Base-by-base conservation (phyloP, 2,113 vertebrate species). In the Neogobius melanostomus region DNA sequence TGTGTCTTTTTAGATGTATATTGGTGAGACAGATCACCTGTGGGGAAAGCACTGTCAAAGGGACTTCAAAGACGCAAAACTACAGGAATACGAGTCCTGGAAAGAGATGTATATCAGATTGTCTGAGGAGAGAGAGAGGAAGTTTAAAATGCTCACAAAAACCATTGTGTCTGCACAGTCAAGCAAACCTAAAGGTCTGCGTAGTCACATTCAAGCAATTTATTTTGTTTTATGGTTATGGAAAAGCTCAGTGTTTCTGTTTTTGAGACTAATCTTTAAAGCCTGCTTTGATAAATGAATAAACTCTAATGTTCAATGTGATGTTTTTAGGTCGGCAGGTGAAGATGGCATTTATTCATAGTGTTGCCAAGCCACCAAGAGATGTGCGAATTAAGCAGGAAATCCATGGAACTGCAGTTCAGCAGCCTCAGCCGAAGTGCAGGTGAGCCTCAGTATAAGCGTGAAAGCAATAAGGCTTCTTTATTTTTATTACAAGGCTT, bases 21-120 rank as follows among this genome's bases (percentile, higher is more conserved):
- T 92, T 0, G 90, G 95, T 50, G 86, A 91, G 49, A 92, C 93
- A 1, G 94, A 95, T 74, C 85, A 93, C 71, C 84, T 97, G 21
- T 96, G 95, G 95, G 94, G 94, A 77, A 95, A 86, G 65, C 94
- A 96, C 69, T 95, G 95, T 73, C 85, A 91, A 82, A 93, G 84
- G 72, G 93, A 96, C 62, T 97, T 97, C 73, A 93, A 93, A 80
- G 86, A 89, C 5, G 86, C 92, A 44, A 84, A 21, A 68, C 88
- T 92, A 43, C 76, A 87, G 72, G 91, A 95, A 64, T 92, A 93
- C 17, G 94, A 96, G 72, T 95, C 94, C n/a, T 95, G 95, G 94
- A 94, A 94, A 68, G 94, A 96, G 87, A 93, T 95, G 95, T 93
- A 95, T 79, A 72, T 93, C 68, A 89, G 94, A 16, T 74, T 95